A percentile compares a stretch with the other conserved stretches of the same genome.
Evolutionary conservation across 2,888 invertebrate species (phyloP).

Genomic region (Bellardia bayeri): DNA sequence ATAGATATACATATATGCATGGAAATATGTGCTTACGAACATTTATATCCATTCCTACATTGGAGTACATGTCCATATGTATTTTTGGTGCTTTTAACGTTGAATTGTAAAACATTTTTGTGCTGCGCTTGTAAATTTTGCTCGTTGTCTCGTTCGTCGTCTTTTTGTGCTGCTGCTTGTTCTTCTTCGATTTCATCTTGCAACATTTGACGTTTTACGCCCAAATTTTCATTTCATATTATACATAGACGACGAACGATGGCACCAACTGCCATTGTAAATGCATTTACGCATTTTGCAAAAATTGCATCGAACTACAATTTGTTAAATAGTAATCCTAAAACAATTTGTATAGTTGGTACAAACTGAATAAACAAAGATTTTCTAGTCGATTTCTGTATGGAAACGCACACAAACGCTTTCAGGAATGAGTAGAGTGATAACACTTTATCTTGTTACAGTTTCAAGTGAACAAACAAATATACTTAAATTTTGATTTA

Average conservation of each 20-base stretch:
- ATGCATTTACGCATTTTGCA: slow-evolving; percentile 46
- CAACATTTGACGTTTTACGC: slow-evolving; percentile 72
- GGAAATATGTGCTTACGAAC: slow-evolving; percentile 15
- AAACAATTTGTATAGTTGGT: not conserved
- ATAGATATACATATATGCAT: slow-evolving; percentile 20
- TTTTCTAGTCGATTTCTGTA: not conserved
- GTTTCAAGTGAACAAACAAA: not conserved
- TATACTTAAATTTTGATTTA: not conserved
- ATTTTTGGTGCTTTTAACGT: slow-evolving; percentile 24
- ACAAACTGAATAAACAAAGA: not conserved
- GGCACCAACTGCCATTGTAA: slow-evolving; percentile 33
- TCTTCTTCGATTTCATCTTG: slow-evolving; percentile 60
- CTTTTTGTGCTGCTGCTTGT: slow-evolving; percentile 58
- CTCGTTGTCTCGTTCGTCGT: slow-evolving; percentile 56
- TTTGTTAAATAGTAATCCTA: not conserved
- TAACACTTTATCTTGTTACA: slow-evolving; percentile 11
- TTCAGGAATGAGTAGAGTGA: slow-evolving; percentile 21
- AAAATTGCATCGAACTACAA: slow-evolving; percentile 26
- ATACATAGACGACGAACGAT: slow-evolving; percentile 55
- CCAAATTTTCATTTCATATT: slow-evolving; percentile 66
- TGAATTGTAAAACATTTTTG: slow-evolving; percentile 50
- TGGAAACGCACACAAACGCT: not conserved
- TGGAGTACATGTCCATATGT: slow-evolving; percentile 41
- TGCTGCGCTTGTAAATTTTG: slow-evolving; percentile 57
- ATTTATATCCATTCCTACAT: slow-evolving; percentile 49